Evolutionary conservation across 2,113 vertebrate species (phyloP).

Genomic region (Gallinago jamesoni): DNA sequence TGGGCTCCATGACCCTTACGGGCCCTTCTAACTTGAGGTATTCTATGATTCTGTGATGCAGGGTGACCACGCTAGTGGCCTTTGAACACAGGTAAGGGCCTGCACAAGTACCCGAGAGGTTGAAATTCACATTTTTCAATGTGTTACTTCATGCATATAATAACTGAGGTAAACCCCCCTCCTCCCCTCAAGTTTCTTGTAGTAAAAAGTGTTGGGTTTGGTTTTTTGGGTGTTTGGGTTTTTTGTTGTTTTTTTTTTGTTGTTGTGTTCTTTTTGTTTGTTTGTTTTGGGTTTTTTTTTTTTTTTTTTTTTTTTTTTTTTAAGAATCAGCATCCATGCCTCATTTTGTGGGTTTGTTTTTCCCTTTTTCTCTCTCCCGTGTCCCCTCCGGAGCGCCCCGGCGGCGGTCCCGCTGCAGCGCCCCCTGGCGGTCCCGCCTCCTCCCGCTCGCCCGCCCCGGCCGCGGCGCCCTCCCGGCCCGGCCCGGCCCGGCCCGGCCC

Average conservation of each 20-base stretch:
- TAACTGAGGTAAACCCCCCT: fast-evolving
- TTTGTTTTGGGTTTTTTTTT: no score
- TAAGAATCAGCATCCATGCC: fast-evolving
- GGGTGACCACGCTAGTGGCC: fast-evolving
- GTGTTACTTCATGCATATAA: fast-evolving
- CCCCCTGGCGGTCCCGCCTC: not conserved
- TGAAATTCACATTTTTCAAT: fast-evolving
- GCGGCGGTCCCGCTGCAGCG: not conserved
- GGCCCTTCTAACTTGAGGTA: not conserved
- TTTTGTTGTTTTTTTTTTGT: no score
- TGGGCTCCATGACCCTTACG: not conserved
- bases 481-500: not conserved
- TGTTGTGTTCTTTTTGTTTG: fast-evolving
- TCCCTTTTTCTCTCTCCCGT: no score
- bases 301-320: no score
- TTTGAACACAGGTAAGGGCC: fast-evolving
- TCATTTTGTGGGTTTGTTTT: no score
- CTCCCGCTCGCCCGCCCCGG: no score
- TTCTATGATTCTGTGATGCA: not conserved
- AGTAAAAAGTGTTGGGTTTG: fast-evolving
- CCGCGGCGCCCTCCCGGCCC: not conserved
- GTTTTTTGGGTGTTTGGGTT: no score
- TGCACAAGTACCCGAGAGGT: fast-evolving
- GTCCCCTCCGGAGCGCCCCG: fast-evolving
- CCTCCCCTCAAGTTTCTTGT: no score